Evolutionary conservation across 1,140 invertebrate species (phyloP), one percentile per base, ranked within the genome.

Genomic region (Caenorhabditis tropicalis): DNA sequence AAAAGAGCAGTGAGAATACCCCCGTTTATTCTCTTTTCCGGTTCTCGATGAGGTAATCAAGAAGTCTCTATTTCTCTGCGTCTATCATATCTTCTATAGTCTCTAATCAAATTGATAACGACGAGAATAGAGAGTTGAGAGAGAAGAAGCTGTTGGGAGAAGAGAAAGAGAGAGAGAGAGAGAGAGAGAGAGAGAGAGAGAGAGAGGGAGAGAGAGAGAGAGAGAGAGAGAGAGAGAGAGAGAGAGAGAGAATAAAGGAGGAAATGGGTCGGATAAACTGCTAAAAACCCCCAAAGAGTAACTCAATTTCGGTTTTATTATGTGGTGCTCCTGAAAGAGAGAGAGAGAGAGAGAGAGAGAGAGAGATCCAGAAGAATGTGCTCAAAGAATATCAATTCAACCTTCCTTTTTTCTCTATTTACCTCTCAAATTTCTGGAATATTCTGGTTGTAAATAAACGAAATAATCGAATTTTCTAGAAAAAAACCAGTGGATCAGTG

Each of bases 281-380:
- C 58, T 65, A 21, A 65, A 36, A 46, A n/a, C n/a, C n/a, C 65
- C 36, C 9, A 12, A 43, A 43, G 36, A 24, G 21, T 43, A 74
- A 74, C 65, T 74, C 65, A 74, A 74, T 43, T 43, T 74, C 36
- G n/a, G 65, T 31, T 74, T 74, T 74, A 74, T 74, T 74, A 74
- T 74, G 65, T 74, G 65, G 39, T 43, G 33, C 65, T 74, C 65
- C 65, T 70, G 65, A 27, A 10, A 36, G 65, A 65, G 19, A 65
- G 58, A 65, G 12, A 65, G n/a, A n/a, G n/a, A n/a, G n/a, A n/a
- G n/a, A n/a, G n/a, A n/a, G n/a, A n/a, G n/a, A n/a, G n/a, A n/a
- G n/a, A n/a, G n/a, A n/a, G n/a, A n/a, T n/a, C 31, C 58, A 65
- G 36, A 33, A 31, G 48, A 43, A 5, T 43, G 48, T 16, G 7